Evolutionary conservation across 1,140 invertebrate species (phyloP).

Genomic region (Drosophila sp.): DNA sequence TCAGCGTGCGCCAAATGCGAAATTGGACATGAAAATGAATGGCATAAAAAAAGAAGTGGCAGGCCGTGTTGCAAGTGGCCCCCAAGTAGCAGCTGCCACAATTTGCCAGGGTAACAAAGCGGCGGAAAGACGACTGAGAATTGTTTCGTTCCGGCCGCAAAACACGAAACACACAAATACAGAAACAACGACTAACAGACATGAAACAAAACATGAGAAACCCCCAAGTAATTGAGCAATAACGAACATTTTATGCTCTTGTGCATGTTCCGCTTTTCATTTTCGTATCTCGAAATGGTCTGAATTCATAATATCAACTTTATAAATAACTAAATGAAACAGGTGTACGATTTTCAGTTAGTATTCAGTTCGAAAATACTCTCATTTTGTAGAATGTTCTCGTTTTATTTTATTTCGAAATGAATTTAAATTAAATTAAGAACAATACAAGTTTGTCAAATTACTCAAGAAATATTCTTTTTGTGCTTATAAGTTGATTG

Average conservation of each 20-base stretch:
- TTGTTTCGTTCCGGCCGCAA: constrained; percentile 25
- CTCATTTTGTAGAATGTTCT: too few species aligned
- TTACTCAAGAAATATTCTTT: too few species aligned
- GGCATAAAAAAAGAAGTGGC: constrained; percentile 44
- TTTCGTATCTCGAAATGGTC: constrained; percentile 14
- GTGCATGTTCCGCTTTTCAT: constrained; percentile 28
- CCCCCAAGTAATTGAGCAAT: constrained; percentile 48
- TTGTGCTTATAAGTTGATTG: too few species aligned
- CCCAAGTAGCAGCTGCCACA: constrained; percentile 78
- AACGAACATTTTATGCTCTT: constrained; percentile 54
- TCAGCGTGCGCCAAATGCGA: constrained; percentile 59
- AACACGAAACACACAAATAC: constrained; percentile 27
- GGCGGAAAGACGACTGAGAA: neutral
- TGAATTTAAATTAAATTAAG: neutral
- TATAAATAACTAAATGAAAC: constrained; percentile 16
- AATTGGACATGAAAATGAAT: constrained; percentile 80
- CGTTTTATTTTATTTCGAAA: neutral
- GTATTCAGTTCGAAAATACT: too few species aligned
- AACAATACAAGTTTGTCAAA: too few species aligned
- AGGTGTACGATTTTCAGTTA: neutral
- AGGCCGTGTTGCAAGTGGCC: constrained; percentile 65
- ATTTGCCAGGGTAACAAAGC: constrained; percentile 40
- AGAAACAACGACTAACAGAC: constrained; percentile 4
- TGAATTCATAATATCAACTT: constrained; percentile 15
- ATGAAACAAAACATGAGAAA: constrained; percentile 11